phyloP scores from a whole-genome alignment of 2,797 vertebrate genomes.

The Anabas testudineus region DNA sequence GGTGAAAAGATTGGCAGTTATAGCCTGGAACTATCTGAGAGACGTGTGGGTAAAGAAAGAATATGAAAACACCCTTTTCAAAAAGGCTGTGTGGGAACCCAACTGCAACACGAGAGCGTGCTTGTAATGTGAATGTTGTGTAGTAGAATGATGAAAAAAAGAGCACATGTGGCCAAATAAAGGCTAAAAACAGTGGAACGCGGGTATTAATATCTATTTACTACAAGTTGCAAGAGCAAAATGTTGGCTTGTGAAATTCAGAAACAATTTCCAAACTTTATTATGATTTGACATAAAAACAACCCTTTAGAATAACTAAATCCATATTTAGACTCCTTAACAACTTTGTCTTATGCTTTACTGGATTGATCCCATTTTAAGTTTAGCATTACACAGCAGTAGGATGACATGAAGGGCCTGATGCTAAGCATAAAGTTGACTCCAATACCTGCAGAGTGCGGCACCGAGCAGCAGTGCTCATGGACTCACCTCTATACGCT shows the following conservation, averaged over 20 bases:
- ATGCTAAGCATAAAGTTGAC: not conserved
- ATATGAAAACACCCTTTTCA: constrained; percentile 25
- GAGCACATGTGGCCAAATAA: not conserved
- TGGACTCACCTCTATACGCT: constrained; percentile 93
- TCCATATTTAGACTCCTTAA: not conserved
- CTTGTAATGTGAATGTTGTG: constrained; percentile 2
- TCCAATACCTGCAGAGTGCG: constrained; percentile 7
- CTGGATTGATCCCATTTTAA: too few relatives aligned
- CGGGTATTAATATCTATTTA: not conserved
- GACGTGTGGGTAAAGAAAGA: constrained; percentile 23
- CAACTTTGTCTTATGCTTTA: not conserved
- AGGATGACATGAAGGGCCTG: not conserved
- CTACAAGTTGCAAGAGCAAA: not conserved
- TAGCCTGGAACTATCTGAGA: constrained; percentile 27
- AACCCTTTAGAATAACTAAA: too few relatives aligned
- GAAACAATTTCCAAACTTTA: not conserved
- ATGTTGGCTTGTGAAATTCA: too few relatives aligned
- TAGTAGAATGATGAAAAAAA: not conserved
- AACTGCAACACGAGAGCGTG: not conserved
- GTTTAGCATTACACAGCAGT: not conserved
- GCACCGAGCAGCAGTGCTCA: constrained; percentile 3
- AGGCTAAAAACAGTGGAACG: not conserved
- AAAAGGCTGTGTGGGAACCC: constrained; percentile 13
- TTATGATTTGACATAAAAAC: too few relatives aligned
- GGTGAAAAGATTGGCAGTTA: constrained; percentile 20